Conservation (phyloP, 2,888 invertebrate genomes). For the Gortyna flavago region DNA sequence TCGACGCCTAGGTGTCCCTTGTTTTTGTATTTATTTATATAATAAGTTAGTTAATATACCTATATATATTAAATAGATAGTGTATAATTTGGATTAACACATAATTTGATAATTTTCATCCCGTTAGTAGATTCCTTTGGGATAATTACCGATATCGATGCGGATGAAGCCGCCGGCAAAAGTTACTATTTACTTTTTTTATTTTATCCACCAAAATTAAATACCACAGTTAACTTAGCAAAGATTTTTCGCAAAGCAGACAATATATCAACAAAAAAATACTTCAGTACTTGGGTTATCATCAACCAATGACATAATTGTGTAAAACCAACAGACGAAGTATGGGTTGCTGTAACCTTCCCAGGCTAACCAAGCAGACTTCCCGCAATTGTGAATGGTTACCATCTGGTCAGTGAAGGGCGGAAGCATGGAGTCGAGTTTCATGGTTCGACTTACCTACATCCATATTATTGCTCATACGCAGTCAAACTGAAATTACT, state of each 20-base stretch:
- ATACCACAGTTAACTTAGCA: not conserved
- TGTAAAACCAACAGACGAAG: not conserved
- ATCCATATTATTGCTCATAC: not conserved
- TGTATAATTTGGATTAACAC: no score
- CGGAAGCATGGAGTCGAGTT: conserved; percentile 52
- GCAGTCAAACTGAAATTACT: not conserved
- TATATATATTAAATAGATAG: no score
- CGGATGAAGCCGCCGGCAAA: no score
- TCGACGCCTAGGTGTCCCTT: no score
- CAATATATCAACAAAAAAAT: not conserved
- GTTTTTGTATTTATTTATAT: no score
- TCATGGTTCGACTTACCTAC: conserved; percentile 38
- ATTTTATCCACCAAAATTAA: not conserved
- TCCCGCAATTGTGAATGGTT: conserved; percentile 44
- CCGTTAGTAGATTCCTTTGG: no score
- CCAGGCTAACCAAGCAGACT: conserved; percentile 46
- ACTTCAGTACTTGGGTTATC: not conserved
- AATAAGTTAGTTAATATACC: no score
- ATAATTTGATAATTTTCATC: no score
- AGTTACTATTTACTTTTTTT: not conserved
- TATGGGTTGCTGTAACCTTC: conserved; percentile 51
- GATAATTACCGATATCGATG: no score
- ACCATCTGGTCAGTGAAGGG: conserved; percentile 53
- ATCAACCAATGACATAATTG: conserved; percentile 7
- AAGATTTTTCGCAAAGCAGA: not conserved